Conservation (phyloP, 2,797 vertebrate genomes). For the Erpetoichthys calabaricus region DNA sequence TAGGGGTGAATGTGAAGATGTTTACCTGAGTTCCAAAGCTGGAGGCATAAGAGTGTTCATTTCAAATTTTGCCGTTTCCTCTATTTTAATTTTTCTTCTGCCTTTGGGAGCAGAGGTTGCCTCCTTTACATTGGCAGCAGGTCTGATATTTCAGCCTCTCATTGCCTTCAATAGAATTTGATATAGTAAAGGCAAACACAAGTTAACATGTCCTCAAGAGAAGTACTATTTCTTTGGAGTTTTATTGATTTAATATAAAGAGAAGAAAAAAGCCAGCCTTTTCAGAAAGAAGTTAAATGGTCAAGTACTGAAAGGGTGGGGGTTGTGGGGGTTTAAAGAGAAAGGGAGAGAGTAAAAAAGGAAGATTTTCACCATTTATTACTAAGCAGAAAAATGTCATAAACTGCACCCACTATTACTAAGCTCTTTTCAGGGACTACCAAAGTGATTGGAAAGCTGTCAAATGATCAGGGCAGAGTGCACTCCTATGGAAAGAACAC, state of each 20-base stretch:
- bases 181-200: constrained; percentile 33
- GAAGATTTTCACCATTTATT: constrained; percentile 70
- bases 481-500: constrained; percentile 54
- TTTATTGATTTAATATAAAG: constrained; percentile 68
- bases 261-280: constrained; percentile 54
- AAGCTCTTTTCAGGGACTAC: constrained; percentile 62
- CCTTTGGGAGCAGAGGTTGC: too few relatives aligned
- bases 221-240: constrained; percentile 47
- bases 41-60: too few relatives aligned
- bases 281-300: constrained; percentile 71
- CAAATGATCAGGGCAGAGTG: constrained; percentile 55
- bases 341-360: constrained; percentile 18
- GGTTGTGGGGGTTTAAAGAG: too few relatives aligned
- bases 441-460: constrained; percentile 68
- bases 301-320: constrained; percentile 53
- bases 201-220: constrained; percentile 48
- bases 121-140: constrained; percentile 10
- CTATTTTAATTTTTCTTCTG: too few relatives aligned
- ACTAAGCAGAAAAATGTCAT: constrained; percentile 71
- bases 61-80: too few relatives aligned
- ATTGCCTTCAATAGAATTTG: constrained; percentile 30
- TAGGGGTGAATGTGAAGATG: too few relatives aligned
- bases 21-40: too few relatives aligned
- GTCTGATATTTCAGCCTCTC: constrained; percentile 21
- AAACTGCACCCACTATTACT: constrained; percentile 43